These are phyloP conservation scores for Copsychus sechellarum DNA, from an alignment of 2,113 vertebrate species.

Conservation along the genomic window DNA sequence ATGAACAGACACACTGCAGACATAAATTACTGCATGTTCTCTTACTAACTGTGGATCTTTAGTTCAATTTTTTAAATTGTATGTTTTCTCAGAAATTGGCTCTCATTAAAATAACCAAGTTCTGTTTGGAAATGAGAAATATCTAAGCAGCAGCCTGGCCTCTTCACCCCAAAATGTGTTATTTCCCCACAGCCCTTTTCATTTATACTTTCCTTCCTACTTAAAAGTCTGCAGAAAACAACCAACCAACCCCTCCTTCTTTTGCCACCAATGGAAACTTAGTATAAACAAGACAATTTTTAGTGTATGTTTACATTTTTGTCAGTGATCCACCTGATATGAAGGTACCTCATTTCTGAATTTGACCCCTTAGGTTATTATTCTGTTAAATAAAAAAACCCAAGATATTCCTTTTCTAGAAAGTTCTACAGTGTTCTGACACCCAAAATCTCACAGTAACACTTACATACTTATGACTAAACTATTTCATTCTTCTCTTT, in stretches of 20 bases:
- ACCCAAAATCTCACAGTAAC: background rate
- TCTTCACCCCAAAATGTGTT: background rate
- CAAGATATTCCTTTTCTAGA: background rate
- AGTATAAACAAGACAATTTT: background rate
- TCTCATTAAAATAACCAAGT: background rate
- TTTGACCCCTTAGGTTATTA: background rate
- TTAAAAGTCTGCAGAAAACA: background rate
- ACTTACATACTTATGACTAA: background rate
- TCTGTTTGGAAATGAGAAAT: background rate
- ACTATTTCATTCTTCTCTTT: background rate
- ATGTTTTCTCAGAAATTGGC: background rate
- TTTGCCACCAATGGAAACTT: background rate
- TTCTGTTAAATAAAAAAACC: background rate
- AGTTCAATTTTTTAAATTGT: background rate
- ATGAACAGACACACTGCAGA: background rate
- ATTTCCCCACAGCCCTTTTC: background rate
- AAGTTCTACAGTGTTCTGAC: background rate
- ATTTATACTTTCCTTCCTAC: background rate
- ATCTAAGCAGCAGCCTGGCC: background rate
- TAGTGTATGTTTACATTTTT: background rate
- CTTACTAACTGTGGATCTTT: background rate
- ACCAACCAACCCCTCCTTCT: background rate
- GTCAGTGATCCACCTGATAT: background rate
- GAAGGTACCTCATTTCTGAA: background rate
- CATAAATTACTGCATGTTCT: background rate